phyloP scores from a whole-genome alignment of 2,797 vertebrate species.

The Lycodopsis pacificus region DNA sequence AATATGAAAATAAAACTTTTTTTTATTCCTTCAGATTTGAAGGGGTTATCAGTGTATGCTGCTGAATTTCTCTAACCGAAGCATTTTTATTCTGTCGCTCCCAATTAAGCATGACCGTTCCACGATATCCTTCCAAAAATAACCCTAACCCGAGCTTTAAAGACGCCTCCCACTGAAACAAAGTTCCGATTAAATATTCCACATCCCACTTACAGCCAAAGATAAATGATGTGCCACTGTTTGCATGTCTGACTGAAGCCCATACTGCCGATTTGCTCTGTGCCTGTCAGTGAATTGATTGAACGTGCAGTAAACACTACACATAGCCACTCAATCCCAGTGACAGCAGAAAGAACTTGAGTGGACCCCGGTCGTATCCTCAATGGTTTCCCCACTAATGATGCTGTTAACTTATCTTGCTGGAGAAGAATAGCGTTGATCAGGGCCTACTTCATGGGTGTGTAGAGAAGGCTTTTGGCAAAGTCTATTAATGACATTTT shows the following conservation, averaged over 20 bases:
- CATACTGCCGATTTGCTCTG: constrained; percentile 58
- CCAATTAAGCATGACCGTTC: constrained; percentile 42
- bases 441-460: constrained; percentile 34
- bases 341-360: constrained; percentile 56
- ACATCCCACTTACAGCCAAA: constrained; percentile 37
- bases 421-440: constrained; percentile 61
- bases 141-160: constrained; percentile 34
- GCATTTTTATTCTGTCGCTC: constrained; percentile 17
- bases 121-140: constrained; percentile 38
- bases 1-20: constrained; percentile 31
- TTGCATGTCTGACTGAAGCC: constrained; percentile 55
- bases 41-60: constrained; percentile 28
- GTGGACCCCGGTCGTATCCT: constrained; percentile 44
- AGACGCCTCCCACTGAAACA: constrained; percentile 45
- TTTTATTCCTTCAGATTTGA: constrained; percentile 13
- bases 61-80: constrained; percentile 20
- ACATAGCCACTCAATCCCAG: constrained; percentile 56
- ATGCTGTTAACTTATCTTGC: constrained; percentile 65
- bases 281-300: constrained; percentile 61
- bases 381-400: constrained; percentile 70
- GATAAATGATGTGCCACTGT: constrained; percentile 62
- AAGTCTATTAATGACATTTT: constrained; percentile 70
- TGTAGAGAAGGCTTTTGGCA: constrained; percentile 45
- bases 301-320: constrained; percentile 63
- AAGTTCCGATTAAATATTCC: constrained; percentile 58